phyloP scores from a whole-genome alignment of 2,113 vertebrate genomes.

The Glaucomys volans region DNA sequence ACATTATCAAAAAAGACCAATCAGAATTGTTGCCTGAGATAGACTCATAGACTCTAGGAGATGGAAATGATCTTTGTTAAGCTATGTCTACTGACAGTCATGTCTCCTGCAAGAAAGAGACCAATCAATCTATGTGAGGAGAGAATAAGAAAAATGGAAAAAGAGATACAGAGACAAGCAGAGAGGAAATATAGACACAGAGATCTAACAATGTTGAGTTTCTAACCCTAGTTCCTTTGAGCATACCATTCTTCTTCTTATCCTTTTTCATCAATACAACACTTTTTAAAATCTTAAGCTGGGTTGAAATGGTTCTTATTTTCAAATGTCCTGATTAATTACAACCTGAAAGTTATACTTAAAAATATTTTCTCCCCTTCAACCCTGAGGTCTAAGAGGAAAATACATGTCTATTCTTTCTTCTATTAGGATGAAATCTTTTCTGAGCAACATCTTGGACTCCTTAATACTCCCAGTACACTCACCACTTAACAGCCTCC shows the following conservation, averaged over 20 bases:
- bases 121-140: background rate
- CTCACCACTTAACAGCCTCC: background rate
- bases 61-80: background rate
- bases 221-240: background rate
- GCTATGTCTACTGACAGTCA: background rate
- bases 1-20: slow-evolving; percentile 30
- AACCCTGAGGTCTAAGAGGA: slow-evolving; percentile 22
- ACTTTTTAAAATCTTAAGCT: background rate
- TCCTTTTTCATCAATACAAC: background rate
- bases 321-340: slow-evolving; percentile 39
- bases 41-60: background rate
- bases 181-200: background rate
- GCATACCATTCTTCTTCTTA: background rate
- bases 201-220: background rate
- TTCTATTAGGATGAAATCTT: background rate
- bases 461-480: slow-evolving; percentile 4
- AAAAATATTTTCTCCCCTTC: background rate
- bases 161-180: slow-evolving; percentile 12
- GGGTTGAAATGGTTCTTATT: background rate
- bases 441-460: background rate
- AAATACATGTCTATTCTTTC: background rate
- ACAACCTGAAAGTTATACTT: background rate
- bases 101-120: background rate
- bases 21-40: background rate
- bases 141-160: background rate